These are phyloP conservation scores for Melangyna quadrimaculata DNA, from an alignment of 2,888 invertebrate genomes.

Conservation along the genomic window DNA sequence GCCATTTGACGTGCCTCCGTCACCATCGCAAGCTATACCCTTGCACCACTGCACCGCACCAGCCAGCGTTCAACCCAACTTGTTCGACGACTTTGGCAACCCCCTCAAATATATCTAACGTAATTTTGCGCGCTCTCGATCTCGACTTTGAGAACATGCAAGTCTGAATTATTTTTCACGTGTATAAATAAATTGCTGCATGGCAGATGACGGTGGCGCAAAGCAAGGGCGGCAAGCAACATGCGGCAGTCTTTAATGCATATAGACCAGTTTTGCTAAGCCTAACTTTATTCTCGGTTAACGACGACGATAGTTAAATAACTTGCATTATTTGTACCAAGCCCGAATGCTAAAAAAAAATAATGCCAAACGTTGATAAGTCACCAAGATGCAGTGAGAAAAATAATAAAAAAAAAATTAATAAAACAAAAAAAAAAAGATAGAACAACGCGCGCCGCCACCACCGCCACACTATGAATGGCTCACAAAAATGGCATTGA, in stretches of 20 bases:
- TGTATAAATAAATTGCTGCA: not conserved
- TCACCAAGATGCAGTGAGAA: constrained; percentile 49
- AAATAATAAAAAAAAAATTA: constrained; percentile 14
- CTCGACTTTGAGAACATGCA: constrained; percentile 56
- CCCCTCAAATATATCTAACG: constrained; percentile 50
- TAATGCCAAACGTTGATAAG: constrained; percentile 49
- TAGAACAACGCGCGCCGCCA: constrained; percentile 47
- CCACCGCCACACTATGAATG: constrained; percentile 44
- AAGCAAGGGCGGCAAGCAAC: not conserved
- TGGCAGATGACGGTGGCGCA: not conserved
- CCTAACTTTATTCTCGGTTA: constrained; percentile 46
- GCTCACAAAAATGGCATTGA: constrained; percentile 37
- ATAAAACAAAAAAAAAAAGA: constrained; percentile 44
- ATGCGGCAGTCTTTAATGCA: constrained; percentile 3
- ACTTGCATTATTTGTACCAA: constrained; percentile 29
- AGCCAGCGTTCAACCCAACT: constrained; percentile 34
- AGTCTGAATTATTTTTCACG: constrained; percentile 37
- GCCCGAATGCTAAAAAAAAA: constrained; percentile 38
- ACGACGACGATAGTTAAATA: constrained; percentile 61
- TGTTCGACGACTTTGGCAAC: constrained; percentile 60
- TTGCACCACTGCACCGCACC: constrained; percentile 15
- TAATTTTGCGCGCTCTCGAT: constrained; percentile 37
- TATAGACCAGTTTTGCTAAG: constrained; percentile 64
- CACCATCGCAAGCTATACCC: constrained; percentile 5
- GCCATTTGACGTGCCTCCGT: constrained; percentile 62